These are phyloP conservation scores for Lucilia cuprina DNA, from an alignment of 1,140 invertebrate genomes.

Conservation along the genomic window DNA sequence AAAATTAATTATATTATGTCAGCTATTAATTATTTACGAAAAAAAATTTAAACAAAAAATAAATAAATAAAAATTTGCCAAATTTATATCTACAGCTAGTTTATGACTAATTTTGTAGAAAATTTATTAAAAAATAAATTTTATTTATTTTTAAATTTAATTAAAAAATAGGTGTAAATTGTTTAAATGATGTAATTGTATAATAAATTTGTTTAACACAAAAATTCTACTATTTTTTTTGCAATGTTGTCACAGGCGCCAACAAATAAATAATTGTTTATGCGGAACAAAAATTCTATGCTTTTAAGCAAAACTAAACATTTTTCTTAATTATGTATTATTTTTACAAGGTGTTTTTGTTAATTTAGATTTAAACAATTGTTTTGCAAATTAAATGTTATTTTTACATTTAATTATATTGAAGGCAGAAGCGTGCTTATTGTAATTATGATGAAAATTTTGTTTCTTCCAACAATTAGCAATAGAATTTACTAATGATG, in stretches of 20 bases:
- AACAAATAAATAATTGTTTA: background rate
- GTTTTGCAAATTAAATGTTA: no score
- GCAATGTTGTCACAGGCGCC: background rate
- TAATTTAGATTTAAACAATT: no score
- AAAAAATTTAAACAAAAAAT: background rate
- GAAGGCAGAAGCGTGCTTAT: background rate
- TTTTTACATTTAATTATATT: background rate
- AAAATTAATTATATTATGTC: background rate
- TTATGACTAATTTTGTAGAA: background rate
- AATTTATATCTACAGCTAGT: background rate
- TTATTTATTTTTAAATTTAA: background rate
- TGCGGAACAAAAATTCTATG: background rate
- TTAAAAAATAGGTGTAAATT: background rate
- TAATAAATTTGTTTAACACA: background rate
- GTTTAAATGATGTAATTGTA: background rate
- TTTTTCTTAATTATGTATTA: background rate
- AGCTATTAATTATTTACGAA: background rate
- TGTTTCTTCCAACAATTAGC: no score
- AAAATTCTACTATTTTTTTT: background rate
- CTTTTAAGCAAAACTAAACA: background rate
- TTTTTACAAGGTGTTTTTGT: background rate
- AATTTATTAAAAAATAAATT: background rate
- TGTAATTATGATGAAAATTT: background rate
- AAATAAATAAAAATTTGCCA: background rate
- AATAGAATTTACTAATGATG: background rate